Evolutionary conservation across 2,888 invertebrate species (phyloP), one percentile per base, ranked within the genome.

Genomic region (Chouioia cunea): DNA sequence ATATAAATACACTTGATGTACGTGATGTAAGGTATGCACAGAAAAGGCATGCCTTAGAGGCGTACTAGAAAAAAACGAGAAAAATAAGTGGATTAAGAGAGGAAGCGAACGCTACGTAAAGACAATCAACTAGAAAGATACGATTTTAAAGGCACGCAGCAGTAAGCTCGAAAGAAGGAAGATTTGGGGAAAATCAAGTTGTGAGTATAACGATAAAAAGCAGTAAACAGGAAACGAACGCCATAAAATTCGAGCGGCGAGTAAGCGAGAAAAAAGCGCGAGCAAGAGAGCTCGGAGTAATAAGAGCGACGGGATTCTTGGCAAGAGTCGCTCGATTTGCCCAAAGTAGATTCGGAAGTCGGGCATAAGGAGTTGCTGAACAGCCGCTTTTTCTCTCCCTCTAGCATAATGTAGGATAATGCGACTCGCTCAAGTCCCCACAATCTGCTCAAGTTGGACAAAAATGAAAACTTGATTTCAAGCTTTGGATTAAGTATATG

Each of bases 261-360:
- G 22, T 12, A 18, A 4, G 15, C n/a, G 18, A 54, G 12, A 27
- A 16, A n/a, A n/a, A n/a, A n/a, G n/a, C n/a, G n/a, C n/a, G 36
- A 65, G 47, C 46, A 47, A 46, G 16, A 22, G 54, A 12, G 22
- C 20, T 27, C 18, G 36, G 20, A 52, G 62, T 52, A 47, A 60
- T 48, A 50, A 60, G 57, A 64, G 64, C 46, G 57, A 22, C 48
- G 65, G 43, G 56, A 16, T 68, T 62, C 68, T 60, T 68, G 62
- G 62, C 60, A 68, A 56, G 56, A 36, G 36, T 47, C 36, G 53
- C 53, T 54, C 68, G 53, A 54, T 60, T 54, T 56, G 23, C 48
- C 48, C 36, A 14, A 22, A 60, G 59, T 52, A 14, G 52, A 65
- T 59, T 66, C 59, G 66, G 59, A 66, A 66, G 59, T 46, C 23